These are phyloP conservation scores for Protonibea diacanthus DNA, from an alignment of 2,797 vertebrate species.

Conservation along the genomic window DNA sequence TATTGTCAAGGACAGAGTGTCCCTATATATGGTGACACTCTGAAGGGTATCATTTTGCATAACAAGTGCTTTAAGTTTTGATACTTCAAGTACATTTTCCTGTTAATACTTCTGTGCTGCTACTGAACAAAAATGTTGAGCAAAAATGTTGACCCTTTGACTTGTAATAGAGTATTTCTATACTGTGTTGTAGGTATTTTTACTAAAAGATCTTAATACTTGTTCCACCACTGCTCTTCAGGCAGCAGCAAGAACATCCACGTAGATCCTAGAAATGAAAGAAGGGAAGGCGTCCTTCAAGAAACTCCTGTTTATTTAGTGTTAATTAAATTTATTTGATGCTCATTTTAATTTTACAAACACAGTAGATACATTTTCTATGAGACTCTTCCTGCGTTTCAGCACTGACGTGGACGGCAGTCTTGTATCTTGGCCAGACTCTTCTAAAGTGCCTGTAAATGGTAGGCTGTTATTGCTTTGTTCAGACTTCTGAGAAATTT, in stretches of 20 bases:
- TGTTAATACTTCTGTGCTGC: too few species aligned
- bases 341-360: background rate
- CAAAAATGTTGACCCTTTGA: too few species aligned
- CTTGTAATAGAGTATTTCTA: background rate
- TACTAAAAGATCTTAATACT: background rate
- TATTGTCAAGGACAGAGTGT: too few species aligned
- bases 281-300: background rate
- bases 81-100: too few species aligned
- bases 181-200: background rate
- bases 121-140: too few species aligned
- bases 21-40: too few species aligned
- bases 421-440: constrained; percentile 58
- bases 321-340: background rate
- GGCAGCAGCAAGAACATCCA: background rate
- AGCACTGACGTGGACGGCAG: constrained; percentile 70
- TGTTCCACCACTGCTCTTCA: background rate
- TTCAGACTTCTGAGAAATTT: constrained; percentile 10
- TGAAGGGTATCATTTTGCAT: too few species aligned
- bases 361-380: background rate
- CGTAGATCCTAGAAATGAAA: background rate
- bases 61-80: too few species aligned
- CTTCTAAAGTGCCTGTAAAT: constrained; percentile 63
- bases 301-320: background rate
- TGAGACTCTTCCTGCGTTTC: constrained; percentile 48
- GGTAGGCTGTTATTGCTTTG: constrained; percentile 62